Base-by-base conservation (phyloP, 2,797 vertebrate genomes). In the Chiroxiphia lanceolata region DNA sequence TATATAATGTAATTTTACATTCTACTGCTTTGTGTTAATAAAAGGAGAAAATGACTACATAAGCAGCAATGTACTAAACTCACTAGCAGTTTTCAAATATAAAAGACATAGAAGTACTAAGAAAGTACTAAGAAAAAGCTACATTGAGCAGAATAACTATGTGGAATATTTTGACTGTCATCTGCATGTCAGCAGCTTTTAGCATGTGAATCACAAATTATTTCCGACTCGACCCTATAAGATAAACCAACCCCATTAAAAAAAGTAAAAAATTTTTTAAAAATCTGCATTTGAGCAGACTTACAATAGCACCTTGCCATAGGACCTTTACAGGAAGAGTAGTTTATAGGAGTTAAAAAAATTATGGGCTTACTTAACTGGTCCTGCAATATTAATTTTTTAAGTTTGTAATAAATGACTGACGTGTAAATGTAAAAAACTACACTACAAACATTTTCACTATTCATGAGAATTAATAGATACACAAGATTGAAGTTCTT, bases 401-500 rank as follows among this genome's bases (percentile, higher is more conserved):
- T 5, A 88, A 44, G 29, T 25, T 51, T 56, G 20, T 48, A 80
- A 68, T n/a, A 88, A 83, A 65, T 11, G 8, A 53, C n/a, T 26
- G 27, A 31, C 3, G 4, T 29, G 25, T 23, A 85, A 79, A 47
- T 6, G 26, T 36, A 67, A 40, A 76, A 80, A 60, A 33, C 48
- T 34, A 6, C 10, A 65, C 38, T 36, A 65, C 14, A 74, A 70
- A 75, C 16, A 45, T 56, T 69, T 81, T 71, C 34, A 86, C 36
- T 77, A 25, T 5, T 33, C 31, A 42, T 18, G 6, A 94, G 40
- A 88, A 78, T 15, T 31, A 91, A 74, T 0, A 77, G 33, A 82
- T 67, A 76, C 0, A 69, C 6, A 82, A 77, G 15, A 80, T 1
- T 20, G 31, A 93, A 89, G 36, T 64, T 75, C 98, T 97, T 98